Evolutionary conservation across 2,797 vertebrate species (phyloP).

Genomic region (Tragelaphus oryx): DNA sequence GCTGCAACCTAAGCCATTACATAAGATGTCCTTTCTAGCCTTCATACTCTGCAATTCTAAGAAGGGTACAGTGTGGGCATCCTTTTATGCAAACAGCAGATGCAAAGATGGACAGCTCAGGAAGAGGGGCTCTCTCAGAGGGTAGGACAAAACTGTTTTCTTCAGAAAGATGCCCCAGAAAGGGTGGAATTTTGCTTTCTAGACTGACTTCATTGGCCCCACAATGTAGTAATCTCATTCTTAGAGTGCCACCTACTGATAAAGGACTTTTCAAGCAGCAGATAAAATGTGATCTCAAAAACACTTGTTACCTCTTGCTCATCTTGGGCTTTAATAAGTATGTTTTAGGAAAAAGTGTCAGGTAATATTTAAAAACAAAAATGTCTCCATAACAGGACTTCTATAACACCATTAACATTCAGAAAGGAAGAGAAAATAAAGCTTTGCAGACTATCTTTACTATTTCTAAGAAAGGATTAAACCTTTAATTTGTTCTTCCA

Average conservation of each 20-base stretch:
- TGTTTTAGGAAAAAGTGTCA: neutral
- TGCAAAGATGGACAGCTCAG: neutral
- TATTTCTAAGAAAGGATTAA: slow-evolving; percentile 5
- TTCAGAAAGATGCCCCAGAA: neutral
- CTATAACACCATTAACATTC: neutral
- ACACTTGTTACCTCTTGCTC: neutral
- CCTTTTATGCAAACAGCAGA: neutral
- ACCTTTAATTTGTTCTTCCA: neutral
- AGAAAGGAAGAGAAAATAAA: neutral
- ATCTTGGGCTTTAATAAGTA: neutral
- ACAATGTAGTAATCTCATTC: neutral
- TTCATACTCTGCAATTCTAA: neutral
- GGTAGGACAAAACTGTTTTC: neutral
- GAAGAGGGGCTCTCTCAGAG: neutral
- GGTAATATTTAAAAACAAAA: slow-evolving; percentile 12
- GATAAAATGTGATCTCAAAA: neutral
- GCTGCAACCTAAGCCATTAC: neutral
- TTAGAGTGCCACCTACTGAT: slow-evolving; percentile 63
- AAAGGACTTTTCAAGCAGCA: neutral
- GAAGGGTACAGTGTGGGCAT: neutral
- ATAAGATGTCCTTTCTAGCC: neutral
- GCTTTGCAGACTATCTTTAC: neutral
- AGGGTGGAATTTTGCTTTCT: neutral
- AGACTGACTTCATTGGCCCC: neutral
- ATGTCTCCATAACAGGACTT: neutral